Evolutionary conservation across 1,140 invertebrate genomes (phyloP).

Genomic region (Bombus polaris): DNA sequence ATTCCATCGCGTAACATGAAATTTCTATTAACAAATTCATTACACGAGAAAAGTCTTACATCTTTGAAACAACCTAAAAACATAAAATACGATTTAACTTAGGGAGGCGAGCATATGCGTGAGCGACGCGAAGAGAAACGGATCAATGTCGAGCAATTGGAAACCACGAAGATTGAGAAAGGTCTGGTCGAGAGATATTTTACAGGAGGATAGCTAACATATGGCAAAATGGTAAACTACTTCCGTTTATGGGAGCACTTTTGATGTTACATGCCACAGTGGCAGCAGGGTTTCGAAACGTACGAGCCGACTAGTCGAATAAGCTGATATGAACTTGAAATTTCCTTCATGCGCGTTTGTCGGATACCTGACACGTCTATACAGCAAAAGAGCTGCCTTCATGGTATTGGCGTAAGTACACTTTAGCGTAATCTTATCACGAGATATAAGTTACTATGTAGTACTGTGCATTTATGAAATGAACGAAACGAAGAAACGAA

Average conservation of each 20-base stretch:
- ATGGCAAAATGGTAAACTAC: constrained; percentile 64
- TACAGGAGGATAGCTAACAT: constrained; percentile 59
- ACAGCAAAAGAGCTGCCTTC: background rate
- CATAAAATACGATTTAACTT: background rate
- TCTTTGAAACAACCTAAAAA: background rate
- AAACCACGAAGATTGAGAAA: constrained; percentile 60
- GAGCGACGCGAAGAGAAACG: constrained; percentile 17
- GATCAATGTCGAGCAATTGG: constrained; percentile 57
- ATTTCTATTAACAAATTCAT: no score
- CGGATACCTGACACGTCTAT: background rate
- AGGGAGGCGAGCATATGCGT: constrained; percentile 37
- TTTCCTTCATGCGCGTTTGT: background rate
- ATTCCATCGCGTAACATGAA: no score
- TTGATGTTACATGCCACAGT: constrained; percentile 20
- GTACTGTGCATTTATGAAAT: no score
- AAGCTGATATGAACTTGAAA: constrained; percentile 35
- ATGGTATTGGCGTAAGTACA: background rate
- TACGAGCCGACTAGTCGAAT: no score
- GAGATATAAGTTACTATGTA: background rate
- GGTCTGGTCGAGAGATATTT: constrained; percentile 61
- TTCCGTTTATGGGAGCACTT: constrained; percentile 62
- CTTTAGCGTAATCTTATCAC: constrained; percentile 24
- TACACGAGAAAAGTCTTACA: background rate
- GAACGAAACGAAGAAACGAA: background rate
- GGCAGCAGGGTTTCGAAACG: background rate